phyloP scores from a whole-genome alignment of 2,888 invertebrate genomes.

The Drosophila cracens region DNA sequence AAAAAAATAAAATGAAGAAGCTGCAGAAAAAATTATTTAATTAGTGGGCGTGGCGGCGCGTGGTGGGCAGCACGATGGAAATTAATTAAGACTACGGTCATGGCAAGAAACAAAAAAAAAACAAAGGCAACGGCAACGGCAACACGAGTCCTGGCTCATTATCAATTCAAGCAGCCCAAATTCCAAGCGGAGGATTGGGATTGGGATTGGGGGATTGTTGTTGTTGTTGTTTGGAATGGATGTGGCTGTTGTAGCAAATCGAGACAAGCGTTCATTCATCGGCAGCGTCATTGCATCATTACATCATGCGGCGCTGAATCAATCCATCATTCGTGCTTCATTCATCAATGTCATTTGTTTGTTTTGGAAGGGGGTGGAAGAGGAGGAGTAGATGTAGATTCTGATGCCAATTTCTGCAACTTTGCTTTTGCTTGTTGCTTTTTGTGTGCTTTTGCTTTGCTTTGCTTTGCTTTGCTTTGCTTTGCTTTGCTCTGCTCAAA shows the following conservation, averaged over 20 bases:
- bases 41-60: constrained; percentile 69
- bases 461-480: constrained; percentile 26
- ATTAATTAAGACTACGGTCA: constrained; percentile 70
- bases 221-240: neutral
- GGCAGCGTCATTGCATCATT: constrained; percentile 53
- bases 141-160: constrained; percentile 54
- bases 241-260: constrained; percentile 23
- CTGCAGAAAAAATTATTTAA: constrained; percentile 65
- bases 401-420: neutral
- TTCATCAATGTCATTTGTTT: constrained; percentile 78
- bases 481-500: constrained; percentile 14
- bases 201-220: neutral
- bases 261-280: constrained; percentile 66
- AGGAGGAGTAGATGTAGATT: neutral
- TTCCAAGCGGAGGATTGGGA: neutral
- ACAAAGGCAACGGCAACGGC: neutral
- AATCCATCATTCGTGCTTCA: constrained; percentile 74
- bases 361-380: neutral
- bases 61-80: constrained; percentile 39
- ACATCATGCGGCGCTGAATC: constrained; percentile 44
- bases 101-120: constrained; percentile 18
- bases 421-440: constrained; percentile 23
- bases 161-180: constrained; percentile 73
- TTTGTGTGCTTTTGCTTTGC: constrained; percentile 19
- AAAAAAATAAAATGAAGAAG: constrained; percentile 2